Evolutionary conservation across 2,113 vertebrate species (phyloP), one percentile per base, ranked within the genome.

Genomic region (Cygnus buccinator): DNA sequence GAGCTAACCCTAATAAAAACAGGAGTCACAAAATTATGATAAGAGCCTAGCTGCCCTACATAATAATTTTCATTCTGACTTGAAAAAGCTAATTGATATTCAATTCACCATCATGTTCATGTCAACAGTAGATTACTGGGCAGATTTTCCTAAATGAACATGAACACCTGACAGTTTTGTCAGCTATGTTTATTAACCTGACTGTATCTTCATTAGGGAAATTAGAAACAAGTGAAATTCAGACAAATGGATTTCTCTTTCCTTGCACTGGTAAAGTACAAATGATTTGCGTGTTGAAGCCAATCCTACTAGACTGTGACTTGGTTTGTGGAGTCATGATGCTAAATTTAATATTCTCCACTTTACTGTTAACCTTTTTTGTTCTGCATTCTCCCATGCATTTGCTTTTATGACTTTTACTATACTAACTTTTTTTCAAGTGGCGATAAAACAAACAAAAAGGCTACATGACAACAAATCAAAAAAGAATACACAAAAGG

Each of bases 111-210:
- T 58, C 80, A 80, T 61, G 70, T 85, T 91, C 74, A 44, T 59
- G 80, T 95, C 92, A 93, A 94, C 78, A 91, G 46, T 6, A 93
- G 75, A 93, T 84, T 95, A 86, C 15, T 37, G 70, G 66, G 59
- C 81, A 95, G 71, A 85, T 67, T 94, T 55, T 95, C 72, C 76
- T 93, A 96, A 96, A 93, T 90, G 79, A 94, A 89, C 92, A 90
- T 3, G 19, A 95, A 90, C 43, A 90, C 72, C 79, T 96, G 90
- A 93, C 94, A 93, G 48, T 78, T 95, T 84, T 96, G 85, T 86
- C 93, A 96, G 41, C 52, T 84, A 35, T 78, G 73, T 93, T 95
- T 95, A 95, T 94, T 91, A 96, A 94, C 61, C 62, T 75, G 55
- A 72, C 46, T 94, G 25, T 73, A 85, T 67, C 95, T 88, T 87